phyloP scores from a whole-genome alignment of 2,888 invertebrate species.

The Frankliniella fusca region DNA sequence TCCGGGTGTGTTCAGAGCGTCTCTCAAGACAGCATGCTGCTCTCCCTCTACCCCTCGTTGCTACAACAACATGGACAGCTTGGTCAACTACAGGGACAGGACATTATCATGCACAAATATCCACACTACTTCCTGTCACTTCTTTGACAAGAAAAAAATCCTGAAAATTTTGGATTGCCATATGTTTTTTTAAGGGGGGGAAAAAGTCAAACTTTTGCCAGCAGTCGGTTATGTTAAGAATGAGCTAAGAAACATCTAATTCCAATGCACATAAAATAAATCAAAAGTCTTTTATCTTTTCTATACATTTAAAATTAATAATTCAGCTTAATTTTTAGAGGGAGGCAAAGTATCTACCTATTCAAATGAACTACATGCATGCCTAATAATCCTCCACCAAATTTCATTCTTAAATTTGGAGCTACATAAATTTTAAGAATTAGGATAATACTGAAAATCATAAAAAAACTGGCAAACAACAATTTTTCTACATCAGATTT shows the following conservation, averaged over 20 bases:
- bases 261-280: not conserved
- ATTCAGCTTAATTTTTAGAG: too few relatives aligned
- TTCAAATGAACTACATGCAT: too few relatives aligned
- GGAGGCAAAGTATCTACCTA: not conserved
- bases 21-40: constrained; percentile 39
- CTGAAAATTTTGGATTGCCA: not conserved
- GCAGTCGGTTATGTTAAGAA: constrained; percentile 28
- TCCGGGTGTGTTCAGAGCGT: constrained; percentile 39
- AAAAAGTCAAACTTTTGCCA: not conserved
- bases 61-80: constrained; percentile 38
- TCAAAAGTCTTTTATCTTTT: not conserved
- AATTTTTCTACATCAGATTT: not conserved
- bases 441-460: too few relatives aligned
- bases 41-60: constrained; percentile 38
- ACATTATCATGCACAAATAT: constrained; percentile 20
- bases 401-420: too few relatives aligned
- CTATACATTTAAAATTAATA: not conserved
- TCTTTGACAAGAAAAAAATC: not conserved
- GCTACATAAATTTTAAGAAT: too few relatives aligned
- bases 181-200: not conserved
- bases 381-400: too few relatives aligned
- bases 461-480: too few relatives aligned
- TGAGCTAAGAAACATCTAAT: constrained; percentile 16
- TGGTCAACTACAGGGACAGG: constrained; percentile 28
- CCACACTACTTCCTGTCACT: not conserved